phyloP scores from a whole-genome alignment of 2,888 invertebrate species.

The Nymphalis c-album region DNA sequence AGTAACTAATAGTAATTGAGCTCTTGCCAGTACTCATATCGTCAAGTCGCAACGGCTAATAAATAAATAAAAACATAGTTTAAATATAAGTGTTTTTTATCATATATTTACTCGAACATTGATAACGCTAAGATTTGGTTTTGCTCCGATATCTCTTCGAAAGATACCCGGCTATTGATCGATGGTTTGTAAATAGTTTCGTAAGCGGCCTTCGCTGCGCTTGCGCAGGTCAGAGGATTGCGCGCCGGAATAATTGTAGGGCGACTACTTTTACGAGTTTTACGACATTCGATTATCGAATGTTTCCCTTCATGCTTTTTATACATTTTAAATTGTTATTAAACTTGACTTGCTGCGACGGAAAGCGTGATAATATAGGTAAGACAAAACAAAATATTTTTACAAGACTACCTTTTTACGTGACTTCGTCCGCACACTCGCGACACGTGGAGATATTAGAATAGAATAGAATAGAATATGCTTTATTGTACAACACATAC shows the following conservation, averaged over 20 bases:
- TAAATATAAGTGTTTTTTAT: background rate
- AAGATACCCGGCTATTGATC: conserved; percentile 4
- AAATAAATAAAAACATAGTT: background rate
- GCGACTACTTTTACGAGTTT: conserved; percentile 17
- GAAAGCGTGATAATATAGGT: too few relatives aligned
- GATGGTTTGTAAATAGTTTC: conserved; percentile 22
- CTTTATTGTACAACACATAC: too few relatives aligned
- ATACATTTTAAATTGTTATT: background rate
- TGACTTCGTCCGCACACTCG: too few relatives aligned
- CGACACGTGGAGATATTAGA: too few relatives aligned
- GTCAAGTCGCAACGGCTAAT: background rate
- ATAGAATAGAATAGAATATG: too few relatives aligned
- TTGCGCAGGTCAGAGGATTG: conserved; percentile 7
- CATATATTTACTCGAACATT: conserved; percentile 6
- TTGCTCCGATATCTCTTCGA: background rate
- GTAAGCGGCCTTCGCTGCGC: conserved; percentile 23
- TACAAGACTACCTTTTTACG: too few relatives aligned
- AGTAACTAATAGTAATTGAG: too few relatives aligned
- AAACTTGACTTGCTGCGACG: background rate
- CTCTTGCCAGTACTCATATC: too few relatives aligned
- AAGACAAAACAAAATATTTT: too few relatives aligned
- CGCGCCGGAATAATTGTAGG: conserved; percentile 1
- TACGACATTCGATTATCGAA: conserved; percentile 1
- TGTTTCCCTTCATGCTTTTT: conserved; percentile 7
- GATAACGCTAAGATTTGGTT: conserved; percentile 5